phyloP scores from a whole-genome alignment of 2,888 invertebrate species.

The Mongoloraphidia duomilia region DNA sequence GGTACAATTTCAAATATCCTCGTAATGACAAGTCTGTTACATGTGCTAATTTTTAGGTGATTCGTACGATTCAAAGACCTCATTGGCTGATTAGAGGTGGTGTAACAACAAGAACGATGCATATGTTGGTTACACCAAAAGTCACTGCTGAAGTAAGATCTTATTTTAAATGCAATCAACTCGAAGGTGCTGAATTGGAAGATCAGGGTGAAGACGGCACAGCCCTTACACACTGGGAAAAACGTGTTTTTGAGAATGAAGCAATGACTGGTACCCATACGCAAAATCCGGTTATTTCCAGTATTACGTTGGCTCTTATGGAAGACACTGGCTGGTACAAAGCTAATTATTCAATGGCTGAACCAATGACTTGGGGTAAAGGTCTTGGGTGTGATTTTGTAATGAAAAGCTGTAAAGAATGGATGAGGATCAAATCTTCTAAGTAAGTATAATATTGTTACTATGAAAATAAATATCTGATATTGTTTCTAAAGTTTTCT shows the following conservation, averaged over 20 bases:
- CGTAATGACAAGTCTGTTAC: background rate
- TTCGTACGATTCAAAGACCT: conserved; percentile 23
- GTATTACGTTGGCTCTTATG: conserved; percentile 90
- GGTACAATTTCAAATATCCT: conserved; percentile 41
- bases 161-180: conserved; percentile 71
- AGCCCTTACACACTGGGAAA: conserved; percentile 97
- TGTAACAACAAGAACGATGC: conserved; percentile 54
- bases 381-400: conserved; percentile 89
- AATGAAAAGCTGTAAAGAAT: conserved; percentile 88
- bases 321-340: conserved; percentile 97
- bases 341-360: conserved; percentile 79
- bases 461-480: too few relatives aligned
- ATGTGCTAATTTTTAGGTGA: conserved; percentile 17
- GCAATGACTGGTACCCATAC: conserved; percentile 99
- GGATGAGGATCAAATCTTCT: conserved; percentile 70
- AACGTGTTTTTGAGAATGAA: conserved; percentile 96
- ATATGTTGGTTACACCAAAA: conserved; percentile 82
- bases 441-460: conserved; percentile 32
- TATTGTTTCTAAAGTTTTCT: too few relatives aligned
- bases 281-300: conserved; percentile 91
- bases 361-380: conserved; percentile 80
- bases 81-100: conserved; percentile 73
- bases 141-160: conserved; percentile 76
- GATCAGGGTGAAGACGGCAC: conserved; percentile 98
- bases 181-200: conserved; percentile 95